phyloP scores from a whole-genome alignment of 2,797 vertebrate species.

The Etheostoma nigrum region DNA sequence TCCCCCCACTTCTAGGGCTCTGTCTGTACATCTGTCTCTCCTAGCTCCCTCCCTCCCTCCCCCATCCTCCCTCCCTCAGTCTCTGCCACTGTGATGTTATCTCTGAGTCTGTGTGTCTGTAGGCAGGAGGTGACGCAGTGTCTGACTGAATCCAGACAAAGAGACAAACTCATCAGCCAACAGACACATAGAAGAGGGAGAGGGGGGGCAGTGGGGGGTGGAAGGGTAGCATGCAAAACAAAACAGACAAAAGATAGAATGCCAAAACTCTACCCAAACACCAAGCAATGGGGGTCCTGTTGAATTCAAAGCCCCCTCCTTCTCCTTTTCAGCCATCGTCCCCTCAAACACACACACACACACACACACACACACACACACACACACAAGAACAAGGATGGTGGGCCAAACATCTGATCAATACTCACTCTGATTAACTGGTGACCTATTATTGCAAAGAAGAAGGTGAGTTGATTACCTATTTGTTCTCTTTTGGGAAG shows the following conservation, averaged over 20 bases:
- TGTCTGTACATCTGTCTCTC: conserved; percentile 90
- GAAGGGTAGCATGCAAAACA: conserved; percentile 70
- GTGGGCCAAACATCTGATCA: conserved; percentile 64
- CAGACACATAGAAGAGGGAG: conserved; percentile 77
- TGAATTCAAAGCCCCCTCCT: conserved; percentile 74
- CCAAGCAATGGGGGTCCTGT: conserved; percentile 78
- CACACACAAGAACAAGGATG: conserved; percentile 32
- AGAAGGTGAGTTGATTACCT: conserved; percentile 6
- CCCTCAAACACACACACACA: conserved; percentile 50
- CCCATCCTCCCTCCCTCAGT: conserved; percentile 59
- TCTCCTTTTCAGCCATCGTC: conserved; percentile 60
- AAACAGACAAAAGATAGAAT: conserved; percentile 85
- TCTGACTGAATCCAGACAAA: conserved; percentile 91
- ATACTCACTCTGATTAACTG: conserved; percentile 59
- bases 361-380: background rate
- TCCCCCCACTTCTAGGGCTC: conserved; percentile 79
- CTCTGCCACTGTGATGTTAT: conserved; percentile 90
- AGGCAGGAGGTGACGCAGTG: conserved; percentile 91
- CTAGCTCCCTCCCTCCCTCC: conserved; percentile 56
- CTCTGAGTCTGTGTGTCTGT: conserved; percentile 90
- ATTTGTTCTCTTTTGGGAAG: background rate
- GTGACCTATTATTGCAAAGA: conserved; percentile 35
- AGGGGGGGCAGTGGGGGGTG: conserved; percentile 9
- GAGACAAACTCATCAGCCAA: conserved; percentile 89
- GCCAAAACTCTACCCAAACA: conserved; percentile 84